Conservation (phyloP, 2,888 invertebrate species). For the Orthosia cruda region DNA sequence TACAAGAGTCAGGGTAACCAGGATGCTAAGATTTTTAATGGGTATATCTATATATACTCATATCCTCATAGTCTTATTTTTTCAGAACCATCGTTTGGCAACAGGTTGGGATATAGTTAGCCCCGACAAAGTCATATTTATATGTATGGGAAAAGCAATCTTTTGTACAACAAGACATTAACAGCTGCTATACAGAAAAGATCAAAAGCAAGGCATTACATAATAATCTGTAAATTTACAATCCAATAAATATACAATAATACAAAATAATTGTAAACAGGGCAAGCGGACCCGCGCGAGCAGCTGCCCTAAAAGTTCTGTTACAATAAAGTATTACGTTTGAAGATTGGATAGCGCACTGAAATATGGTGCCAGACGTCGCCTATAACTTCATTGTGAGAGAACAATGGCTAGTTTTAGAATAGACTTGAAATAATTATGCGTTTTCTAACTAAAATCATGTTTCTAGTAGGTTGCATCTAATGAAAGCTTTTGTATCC, state of each 20-base stretch:
- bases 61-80: not conserved
- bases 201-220: too few relatives aligned
- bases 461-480: not conserved
- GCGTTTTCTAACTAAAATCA: not conserved
- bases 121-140: too few relatives aligned
- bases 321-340: conserved; percentile 52
- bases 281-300: conserved; percentile 1
- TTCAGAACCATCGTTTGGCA: not conserved
- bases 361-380: conserved; percentile 39
- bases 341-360: conserved; percentile 44
- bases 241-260: not conserved
- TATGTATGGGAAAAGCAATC: too few relatives aligned
- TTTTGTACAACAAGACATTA: too few relatives aligned
- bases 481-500: not conserved
- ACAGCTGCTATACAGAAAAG: too few relatives aligned
- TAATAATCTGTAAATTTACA: not conserved
- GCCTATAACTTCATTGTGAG: conserved; percentile 14
- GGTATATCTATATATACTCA: not conserved
- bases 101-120: too few relatives aligned
- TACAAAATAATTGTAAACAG: conserved; percentile 1
- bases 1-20: not conserved
- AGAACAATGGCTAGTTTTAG: conserved; percentile 40
- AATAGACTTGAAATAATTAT: conserved; percentile 16
- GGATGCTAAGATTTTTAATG: not conserved
- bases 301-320: conserved; percentile 27